A percentile compares a stretch with the other conserved stretches of the same genome.
Evolutionary conservation across 2,113 vertebrate species (phyloP).

Genomic region (Pelecanus crispus): DNA sequence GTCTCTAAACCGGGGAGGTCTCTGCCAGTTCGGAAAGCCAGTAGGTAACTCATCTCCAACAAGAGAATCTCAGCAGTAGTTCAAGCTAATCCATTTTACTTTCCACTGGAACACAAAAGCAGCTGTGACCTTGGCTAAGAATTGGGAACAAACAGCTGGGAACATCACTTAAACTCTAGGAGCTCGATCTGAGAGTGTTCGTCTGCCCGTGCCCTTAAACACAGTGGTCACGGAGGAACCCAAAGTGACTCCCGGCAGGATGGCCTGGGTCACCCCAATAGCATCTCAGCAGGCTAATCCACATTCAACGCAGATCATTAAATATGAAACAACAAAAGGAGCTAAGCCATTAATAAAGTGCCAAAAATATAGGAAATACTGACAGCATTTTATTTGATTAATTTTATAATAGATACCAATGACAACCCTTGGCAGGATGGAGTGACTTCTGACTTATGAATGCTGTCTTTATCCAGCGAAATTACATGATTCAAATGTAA

Average conservation of each 20-base stretch:
- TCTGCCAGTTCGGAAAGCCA: neutral
- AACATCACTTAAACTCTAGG: neutral
- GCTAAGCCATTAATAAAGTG: conserved; percentile 59
- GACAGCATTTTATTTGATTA: conserved; percentile 63
- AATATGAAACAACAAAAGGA: conserved; percentile 40
- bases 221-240: neutral
- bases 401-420: conserved; percentile 27
- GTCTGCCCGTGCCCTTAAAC: neutral
- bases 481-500: conserved; percentile 66
- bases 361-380: conserved; percentile 61
- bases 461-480: conserved; percentile 65
- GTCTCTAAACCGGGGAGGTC: neutral
- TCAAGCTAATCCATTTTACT: neutral
- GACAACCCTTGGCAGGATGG: conserved; percentile 54
- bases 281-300: conserved; percentile 57
- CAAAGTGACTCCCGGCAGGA: neutral
- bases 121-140: conserved; percentile 18
- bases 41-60: conserved; percentile 4
- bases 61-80: conserved; percentile 37
- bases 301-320: conserved; percentile 43
- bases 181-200: neutral
- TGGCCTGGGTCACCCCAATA: neutral
- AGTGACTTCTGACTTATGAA: conserved; percentile 53
- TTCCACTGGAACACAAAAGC: conserved; percentile 9
- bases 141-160: neutral